Evolutionary conservation across 1,140 invertebrate species (phyloP).

Genomic region (Bombus pyrosoma): DNA sequence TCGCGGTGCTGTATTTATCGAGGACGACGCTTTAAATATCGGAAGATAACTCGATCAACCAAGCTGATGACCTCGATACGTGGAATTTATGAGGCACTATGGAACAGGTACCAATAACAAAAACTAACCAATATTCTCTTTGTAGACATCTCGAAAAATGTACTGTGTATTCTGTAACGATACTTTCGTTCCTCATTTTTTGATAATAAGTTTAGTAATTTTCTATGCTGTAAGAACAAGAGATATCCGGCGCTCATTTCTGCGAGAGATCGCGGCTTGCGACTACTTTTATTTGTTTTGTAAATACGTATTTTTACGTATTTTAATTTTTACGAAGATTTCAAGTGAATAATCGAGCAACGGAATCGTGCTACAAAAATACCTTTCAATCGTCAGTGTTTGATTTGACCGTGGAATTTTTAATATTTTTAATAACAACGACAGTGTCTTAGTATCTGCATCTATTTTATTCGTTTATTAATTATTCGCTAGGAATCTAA

Average conservation of each 20-base stretch:
- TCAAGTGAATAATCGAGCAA: not conserved
- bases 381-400: no score
- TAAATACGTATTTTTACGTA: not conserved
- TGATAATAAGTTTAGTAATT: no score
- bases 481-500: not conserved
- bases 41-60: not conserved
- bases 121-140: not conserved
- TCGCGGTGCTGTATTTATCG: not conserved
- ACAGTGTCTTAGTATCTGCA: not conserved
- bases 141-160: not conserved
- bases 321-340: not conserved
- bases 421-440: no score
- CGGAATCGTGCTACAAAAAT: not conserved
- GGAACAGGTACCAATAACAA: not conserved
- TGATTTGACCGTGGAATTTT: no score
- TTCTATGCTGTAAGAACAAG: not conserved
- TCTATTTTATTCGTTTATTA: not conserved
- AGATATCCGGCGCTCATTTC: not conserved
- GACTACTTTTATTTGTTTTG: not conserved
- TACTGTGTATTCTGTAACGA: no score
- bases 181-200: no score
- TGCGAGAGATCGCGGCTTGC: no score
- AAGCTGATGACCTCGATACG: conserved; percentile 14
- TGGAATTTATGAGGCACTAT: not conserved
- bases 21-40: conserved; percentile 6